Conservation (phyloP, 2,888 invertebrate genomes). For the Callyntrura sp. region DNA sequence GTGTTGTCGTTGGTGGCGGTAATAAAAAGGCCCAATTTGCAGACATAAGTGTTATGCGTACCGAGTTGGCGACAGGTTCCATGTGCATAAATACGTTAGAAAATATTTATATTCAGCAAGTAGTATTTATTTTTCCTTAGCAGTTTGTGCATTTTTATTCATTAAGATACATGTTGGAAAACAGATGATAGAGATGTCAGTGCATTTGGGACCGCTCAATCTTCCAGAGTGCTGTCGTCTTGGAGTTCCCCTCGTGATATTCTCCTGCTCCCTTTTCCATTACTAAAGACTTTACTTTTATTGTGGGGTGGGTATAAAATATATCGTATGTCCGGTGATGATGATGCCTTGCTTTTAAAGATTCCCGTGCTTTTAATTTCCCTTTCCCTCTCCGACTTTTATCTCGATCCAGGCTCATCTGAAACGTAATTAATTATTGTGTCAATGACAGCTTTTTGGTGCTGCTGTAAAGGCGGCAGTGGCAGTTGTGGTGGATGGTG, state of each 20-base stretch:
- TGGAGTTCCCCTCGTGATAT: conserved; percentile 18
- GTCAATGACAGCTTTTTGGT: conserved; percentile 79
- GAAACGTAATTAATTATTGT: conserved; percentile 81
- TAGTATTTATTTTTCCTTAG: not conserved
- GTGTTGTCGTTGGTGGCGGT: too few relatives aligned
- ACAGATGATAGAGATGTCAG: not conserved
- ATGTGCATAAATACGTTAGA: too few relatives aligned
- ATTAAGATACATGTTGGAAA: not conserved
- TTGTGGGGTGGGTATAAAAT: not conserved
- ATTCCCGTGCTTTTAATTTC: conserved; percentile 59
- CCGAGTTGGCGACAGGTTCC: too few relatives aligned
- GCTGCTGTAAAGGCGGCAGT: conserved; percentile 21
- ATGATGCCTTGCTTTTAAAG: conserved; percentile 1
- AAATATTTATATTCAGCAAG: too few relatives aligned
- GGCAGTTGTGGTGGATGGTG: conserved; percentile 14
- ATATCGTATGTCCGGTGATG: conserved; percentile 33
- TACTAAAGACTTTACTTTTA: conserved; percentile 17
- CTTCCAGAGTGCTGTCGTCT: not conserved
- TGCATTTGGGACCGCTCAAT: not conserved
- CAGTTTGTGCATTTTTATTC: not conserved
- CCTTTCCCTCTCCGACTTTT: conserved; percentile 74
- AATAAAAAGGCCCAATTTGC: too few relatives aligned
- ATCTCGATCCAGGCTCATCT: conserved; percentile 81
- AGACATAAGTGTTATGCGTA: too few relatives aligned
- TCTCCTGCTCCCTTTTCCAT: not conserved